phyloP scores from a whole-genome alignment of 2,113 vertebrate genomes.

The Struthio camelus region DNA sequence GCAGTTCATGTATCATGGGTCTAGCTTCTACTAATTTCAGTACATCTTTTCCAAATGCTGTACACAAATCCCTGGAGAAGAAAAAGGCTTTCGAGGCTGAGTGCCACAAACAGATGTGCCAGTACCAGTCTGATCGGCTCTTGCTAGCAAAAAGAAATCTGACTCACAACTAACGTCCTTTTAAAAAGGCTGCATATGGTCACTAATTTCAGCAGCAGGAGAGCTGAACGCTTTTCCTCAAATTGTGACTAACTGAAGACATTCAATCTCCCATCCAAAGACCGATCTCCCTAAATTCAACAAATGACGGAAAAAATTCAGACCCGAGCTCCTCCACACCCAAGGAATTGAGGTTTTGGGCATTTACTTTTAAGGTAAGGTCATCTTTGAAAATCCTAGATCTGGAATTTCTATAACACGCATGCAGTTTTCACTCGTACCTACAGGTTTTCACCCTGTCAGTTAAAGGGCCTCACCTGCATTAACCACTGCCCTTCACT shows the following conservation, averaged over 20 bases:
- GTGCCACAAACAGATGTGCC: neutral
- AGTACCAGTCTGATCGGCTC: neutral
- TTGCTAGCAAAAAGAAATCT: neutral
- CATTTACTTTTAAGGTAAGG: neutral
- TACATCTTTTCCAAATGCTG: slow-evolving; percentile 95
- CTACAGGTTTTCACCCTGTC: neutral
- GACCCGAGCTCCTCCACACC: fast-evolving
- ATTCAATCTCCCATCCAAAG: neutral
- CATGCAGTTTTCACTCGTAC: neutral
- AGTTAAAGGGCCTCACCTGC: neutral
- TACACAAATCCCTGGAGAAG: slow-evolving; percentile 88
- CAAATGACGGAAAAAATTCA: fast-evolving
- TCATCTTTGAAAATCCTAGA: neutral
- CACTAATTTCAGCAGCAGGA: neutral
- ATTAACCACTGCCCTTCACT: fast-evolving
- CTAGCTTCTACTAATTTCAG: slow-evolving; percentile 96
- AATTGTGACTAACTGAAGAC: neutral
- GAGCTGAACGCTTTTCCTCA: neutral
- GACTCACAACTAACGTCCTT: neutral
- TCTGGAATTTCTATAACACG: fast-evolving
- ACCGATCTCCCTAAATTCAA: neutral
- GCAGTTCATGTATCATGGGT: slow-evolving; percentile 95
- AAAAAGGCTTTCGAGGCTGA: neutral
- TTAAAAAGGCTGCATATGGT: neutral
- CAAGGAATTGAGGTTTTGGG: fast-evolving